Conservation (phyloP, 2,797 vertebrate species). For the Mustela erminea region DNA sequence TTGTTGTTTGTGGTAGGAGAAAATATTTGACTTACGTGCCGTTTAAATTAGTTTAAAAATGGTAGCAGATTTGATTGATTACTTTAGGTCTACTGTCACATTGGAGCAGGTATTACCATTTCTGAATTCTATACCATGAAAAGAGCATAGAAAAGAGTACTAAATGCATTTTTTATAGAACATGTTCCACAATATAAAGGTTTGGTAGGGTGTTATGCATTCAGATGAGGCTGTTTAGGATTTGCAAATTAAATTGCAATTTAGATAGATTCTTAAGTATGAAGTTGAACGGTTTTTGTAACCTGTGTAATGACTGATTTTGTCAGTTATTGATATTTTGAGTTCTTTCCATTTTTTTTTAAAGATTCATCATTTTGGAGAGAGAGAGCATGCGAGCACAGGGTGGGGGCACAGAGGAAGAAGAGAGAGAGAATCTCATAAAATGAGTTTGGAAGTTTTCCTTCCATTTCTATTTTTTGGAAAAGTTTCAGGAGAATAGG, state of each 20-base stretch:
- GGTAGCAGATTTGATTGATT: constrained; percentile 16
- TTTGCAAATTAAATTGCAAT: background rate
- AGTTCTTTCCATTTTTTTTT: constrained; percentile 37
- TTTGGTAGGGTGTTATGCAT: constrained; percentile 2
- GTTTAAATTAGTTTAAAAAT: constrained; percentile 26
- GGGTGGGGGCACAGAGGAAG: background rate
- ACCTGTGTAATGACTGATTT: background rate
- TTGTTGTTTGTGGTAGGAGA: background rate
- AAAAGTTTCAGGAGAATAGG: no score
- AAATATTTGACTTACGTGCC: background rate
- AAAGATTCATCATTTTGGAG: background rate
- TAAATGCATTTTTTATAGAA: background rate
- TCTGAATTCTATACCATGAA: constrained; percentile 46
- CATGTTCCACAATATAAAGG: constrained; percentile 27
- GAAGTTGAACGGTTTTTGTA: constrained; percentile 44
- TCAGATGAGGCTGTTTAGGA: constrained; percentile 13
- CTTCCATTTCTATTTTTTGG: no score
- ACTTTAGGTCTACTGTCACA: background rate
- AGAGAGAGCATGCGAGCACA: background rate
- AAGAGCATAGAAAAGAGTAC: background rate
- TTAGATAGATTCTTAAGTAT: constrained; percentile 41
- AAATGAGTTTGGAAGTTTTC: no score
- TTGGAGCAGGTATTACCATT: background rate
- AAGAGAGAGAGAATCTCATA: background rate
- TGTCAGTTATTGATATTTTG: constrained; percentile 1